These are phyloP conservation scores for Limnothrissa miodon DNA, from an alignment of 2,113 vertebrate species.

Conservation along the genomic window DNA sequence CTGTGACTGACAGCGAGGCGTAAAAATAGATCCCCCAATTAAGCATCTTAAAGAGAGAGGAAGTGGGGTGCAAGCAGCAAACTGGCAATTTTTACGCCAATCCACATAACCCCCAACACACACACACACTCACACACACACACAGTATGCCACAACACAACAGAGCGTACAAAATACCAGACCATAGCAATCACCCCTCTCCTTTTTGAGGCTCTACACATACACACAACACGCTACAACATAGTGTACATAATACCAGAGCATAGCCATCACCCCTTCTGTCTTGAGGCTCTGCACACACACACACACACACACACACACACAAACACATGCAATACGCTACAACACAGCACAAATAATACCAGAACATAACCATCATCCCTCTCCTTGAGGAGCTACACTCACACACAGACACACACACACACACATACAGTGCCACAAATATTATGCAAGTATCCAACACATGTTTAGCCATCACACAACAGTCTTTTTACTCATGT, in stretches of 20 bases:
- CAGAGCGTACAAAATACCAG: not conserved
- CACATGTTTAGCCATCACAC: not conserved
- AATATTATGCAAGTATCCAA: too few relatives aligned
- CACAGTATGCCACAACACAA: not conserved
- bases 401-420: not conserved
- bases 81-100: constrained; percentile 35
- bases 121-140: not conserved
- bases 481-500: not conserved
- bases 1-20: constrained; percentile 5
- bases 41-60: constrained; percentile 15
- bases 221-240: not conserved
- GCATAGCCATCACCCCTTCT: too few relatives aligned
- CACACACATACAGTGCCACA: not conserved
- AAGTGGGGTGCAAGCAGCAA: not conserved
- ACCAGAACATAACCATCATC: too few relatives aligned
- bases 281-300: too few relatives aligned
- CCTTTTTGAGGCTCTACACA: not conserved
- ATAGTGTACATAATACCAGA: too few relatives aligned
- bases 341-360: not conserved
- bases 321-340: not conserved
- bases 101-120: not conserved
- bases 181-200: not conserved
- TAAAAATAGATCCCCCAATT: constrained; percentile 43
- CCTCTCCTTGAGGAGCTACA: too few relatives aligned
- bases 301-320: not conserved